phyloP scores from a whole-genome alignment of 2,888 invertebrate species.

The Leptopterna dolabrata region DNA sequence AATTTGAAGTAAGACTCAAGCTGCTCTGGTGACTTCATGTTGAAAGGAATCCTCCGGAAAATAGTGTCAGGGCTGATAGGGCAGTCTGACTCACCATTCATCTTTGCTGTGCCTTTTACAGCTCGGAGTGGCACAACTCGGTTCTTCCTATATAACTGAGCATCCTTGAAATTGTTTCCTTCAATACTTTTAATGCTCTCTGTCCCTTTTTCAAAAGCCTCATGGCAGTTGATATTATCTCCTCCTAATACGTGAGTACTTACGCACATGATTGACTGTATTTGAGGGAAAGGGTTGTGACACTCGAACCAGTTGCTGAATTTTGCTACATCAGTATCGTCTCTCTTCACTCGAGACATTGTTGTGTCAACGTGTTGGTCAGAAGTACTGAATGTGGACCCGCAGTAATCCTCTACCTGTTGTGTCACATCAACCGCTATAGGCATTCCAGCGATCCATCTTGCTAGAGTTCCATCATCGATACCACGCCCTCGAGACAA shows the following conservation, averaged over 20 bases:
- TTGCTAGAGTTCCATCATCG: conserved; percentile 59
- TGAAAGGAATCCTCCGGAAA: conserved; percentile 62
- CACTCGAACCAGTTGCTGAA: conserved; percentile 61
- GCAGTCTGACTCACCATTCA: conserved; percentile 58
- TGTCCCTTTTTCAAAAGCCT: too few relatives aligned
- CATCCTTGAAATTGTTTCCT: too few relatives aligned
- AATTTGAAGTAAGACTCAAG: conserved; percentile 59
- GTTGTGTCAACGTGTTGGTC: conserved; percentile 43
- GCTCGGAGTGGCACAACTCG: conserved; percentile 63
- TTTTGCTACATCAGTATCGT: conserved; percentile 63
- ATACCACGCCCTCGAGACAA: too few relatives aligned
- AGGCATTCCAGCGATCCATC: conserved; percentile 51
- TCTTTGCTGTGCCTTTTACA: conserved; percentile 58
- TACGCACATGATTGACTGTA: conserved; percentile 61
- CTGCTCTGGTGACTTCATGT: conserved; percentile 63
- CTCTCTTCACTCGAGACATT: conserved; percentile 63
- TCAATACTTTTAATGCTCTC: conserved; percentile 43
- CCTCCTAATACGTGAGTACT: too few relatives aligned
- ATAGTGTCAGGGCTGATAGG: conserved; percentile 59
- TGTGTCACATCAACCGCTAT: conserved; percentile 29
- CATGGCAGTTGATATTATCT: too few relatives aligned
- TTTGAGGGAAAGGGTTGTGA: conserved; percentile 62
- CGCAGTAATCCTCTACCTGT: conserved; percentile 36
- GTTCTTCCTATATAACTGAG: conserved; percentile 63
- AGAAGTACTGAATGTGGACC: not conserved